Percentiles rank a stretch among this genome's conserved stretches.
Conservation (phyloP, 37 sponge, comb jelly and placozoan species). For the Oopsacas minuta region DNA sequence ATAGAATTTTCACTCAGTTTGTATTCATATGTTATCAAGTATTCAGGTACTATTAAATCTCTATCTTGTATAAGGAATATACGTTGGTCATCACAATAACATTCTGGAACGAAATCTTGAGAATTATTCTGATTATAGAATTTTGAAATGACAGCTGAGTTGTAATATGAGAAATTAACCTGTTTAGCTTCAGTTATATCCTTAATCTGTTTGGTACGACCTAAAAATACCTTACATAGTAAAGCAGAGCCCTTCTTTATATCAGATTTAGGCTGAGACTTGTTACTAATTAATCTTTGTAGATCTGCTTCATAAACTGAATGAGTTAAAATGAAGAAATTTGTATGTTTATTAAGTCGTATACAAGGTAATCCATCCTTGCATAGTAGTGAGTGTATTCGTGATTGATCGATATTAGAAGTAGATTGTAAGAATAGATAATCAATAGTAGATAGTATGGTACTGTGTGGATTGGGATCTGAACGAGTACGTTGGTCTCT, state of each 20-base stretch:
- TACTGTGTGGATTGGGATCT: background rate
- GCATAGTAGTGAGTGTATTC: background rate
- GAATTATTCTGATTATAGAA: background rate
- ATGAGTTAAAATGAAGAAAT: background rate
- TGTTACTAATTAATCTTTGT: background rate
- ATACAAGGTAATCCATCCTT: background rate
- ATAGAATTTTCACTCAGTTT: background rate
- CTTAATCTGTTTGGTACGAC: background rate
- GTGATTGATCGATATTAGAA: background rate
- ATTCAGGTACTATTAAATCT: background rate
- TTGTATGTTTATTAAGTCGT: background rate
- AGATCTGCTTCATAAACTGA: background rate
- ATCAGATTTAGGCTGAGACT: background rate
- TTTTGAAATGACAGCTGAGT: background rate
- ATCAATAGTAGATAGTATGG: background rate
- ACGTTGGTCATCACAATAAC: background rate
- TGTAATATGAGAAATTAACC: background rate
- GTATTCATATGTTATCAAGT: background rate
- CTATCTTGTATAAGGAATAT: background rate
- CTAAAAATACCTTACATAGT: background rate
- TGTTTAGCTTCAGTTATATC: background rate
- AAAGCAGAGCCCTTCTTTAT: background rate
- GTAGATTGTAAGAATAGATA: background rate
- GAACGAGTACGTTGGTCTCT: background rate
- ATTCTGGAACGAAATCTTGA: background rate